A percentile compares a stretch with the other conserved stretches of the same genome.
phyloP scores from a whole-genome alignment of 2,113 vertebrate species.

The Caranx melampygus region DNA sequence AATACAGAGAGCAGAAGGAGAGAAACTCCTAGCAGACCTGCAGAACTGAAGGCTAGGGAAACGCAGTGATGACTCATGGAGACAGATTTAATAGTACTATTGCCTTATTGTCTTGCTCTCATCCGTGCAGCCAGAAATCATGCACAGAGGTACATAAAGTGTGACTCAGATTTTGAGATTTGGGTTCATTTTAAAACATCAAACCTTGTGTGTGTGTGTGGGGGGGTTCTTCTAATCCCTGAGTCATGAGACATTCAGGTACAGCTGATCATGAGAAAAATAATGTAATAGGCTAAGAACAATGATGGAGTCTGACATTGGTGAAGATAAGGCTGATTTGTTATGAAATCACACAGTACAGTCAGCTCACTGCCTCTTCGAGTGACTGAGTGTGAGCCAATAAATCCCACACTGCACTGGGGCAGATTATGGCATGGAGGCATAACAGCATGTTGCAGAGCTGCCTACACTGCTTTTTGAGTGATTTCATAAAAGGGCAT shows the following conservation, averaged over 20 bases:
- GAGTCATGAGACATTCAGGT: constrained; percentile 55
- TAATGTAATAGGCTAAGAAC: constrained; percentile 41
- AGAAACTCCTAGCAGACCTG: constrained; percentile 20
- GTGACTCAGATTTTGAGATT: constrained; percentile 53
- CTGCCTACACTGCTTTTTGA: constrained; percentile 36
- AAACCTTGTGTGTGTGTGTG: no score
- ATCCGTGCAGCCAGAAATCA: constrained; percentile 3
- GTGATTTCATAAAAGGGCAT: constrained; percentile 16
- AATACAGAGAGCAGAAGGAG: neutral
- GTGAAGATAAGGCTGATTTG: constrained; percentile 36
- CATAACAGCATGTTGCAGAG: constrained; percentile 42
- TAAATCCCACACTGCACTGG: constrained; percentile 67
- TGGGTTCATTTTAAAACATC: constrained; percentile 29
- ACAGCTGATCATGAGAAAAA: constrained; percentile 25
- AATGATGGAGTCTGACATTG: constrained; percentile 41
- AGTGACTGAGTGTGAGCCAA: constrained; percentile 46
- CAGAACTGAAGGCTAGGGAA: constrained; percentile 31
- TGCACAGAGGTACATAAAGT: neutral
- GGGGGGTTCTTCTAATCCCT: constrained; percentile 3
- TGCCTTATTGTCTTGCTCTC: constrained; percentile 27
- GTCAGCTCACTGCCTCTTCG: constrained; percentile 49
- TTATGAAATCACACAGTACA: constrained; percentile 55
- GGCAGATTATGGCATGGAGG: constrained; percentile 45
- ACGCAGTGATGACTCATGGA: constrained; percentile 67
- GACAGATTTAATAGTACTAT: constrained; percentile 44